Percentiles rank a stretch among this genome's conserved stretches.
Conservation (phyloP, 2,797 vertebrate genomes). For the Alauda arvensis region DNA sequence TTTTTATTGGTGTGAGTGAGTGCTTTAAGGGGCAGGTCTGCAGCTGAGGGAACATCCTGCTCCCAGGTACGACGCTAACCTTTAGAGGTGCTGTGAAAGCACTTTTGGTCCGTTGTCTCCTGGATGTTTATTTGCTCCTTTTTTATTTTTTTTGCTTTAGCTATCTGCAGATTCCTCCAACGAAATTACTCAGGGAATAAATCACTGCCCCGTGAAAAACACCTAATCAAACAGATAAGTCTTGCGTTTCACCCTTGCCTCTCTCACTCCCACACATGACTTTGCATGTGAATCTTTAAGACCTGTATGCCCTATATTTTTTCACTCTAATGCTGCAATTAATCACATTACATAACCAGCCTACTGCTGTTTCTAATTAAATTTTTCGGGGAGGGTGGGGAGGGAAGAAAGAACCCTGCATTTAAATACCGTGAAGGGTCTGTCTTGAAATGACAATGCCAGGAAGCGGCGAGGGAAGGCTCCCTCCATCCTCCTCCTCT, state of each 20-base stretch:
- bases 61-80: not conserved
- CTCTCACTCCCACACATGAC: conserved; percentile 46
- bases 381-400: not conserved
- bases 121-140: not conserved
- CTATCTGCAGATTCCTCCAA: not conserved
- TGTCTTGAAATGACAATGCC: conserved; percentile 40
- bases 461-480: conserved; percentile 48
- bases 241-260: conserved; percentile 30
- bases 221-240: conserved; percentile 32
- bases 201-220: conserved; percentile 16
- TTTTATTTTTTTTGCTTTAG: not conserved
- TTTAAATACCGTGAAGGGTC: conserved; percentile 43
- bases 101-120: not conserved
- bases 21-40: not conserved
- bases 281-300: conserved; percentile 60
- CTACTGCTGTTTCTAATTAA: conserved; percentile 64
- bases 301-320: conserved; percentile 53
- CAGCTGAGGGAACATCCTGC: not conserved
- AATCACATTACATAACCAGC: conserved; percentile 66
- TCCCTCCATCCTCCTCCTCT: conserved; percentile 53
- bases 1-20: conserved; percentile 5
- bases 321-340: conserved; percentile 58
- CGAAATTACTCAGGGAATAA: conserved; percentile 39
- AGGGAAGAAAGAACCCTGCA: not conserved
- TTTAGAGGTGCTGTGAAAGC: conserved; percentile 5